Evolutionary conservation across 2,888 invertebrate genomes (phyloP), one percentile per base, ranked within the genome.

Genomic region (Hemithea aestivaria): DNA sequence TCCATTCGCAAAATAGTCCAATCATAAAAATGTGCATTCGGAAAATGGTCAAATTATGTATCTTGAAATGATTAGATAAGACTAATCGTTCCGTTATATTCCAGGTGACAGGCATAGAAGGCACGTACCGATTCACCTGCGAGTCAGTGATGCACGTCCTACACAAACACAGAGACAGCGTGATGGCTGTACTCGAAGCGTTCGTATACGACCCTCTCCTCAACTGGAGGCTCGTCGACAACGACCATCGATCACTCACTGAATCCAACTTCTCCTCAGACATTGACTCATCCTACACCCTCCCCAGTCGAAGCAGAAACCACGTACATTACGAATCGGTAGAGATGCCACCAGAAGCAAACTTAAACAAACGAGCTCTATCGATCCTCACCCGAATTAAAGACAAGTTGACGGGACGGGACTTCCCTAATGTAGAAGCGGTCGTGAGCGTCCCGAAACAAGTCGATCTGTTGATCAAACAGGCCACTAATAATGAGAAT

Each of bases 181-280:
- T 99, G 34, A 97, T 99, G 97, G 99, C 99, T 1, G 98, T 99
- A 1, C 83, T 99, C 21, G 99, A 99, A 72, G 99, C 99, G 0
- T 99, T 99, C 75, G 98, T 99, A 0, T 97, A 99, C 69, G 99
- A 99, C 87, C 99, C 99, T 0, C 85, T 99, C 22, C 90, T 99
- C 10, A 99, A 98, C 82, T 99, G 99, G 99, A 90, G 98, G 38
- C 88, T 99, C 3, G 63, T 78, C 20, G 78, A 82, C 57, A 77
- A 72, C 63, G 81, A 77, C n/a, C 73, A 73, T 11, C 73, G 68
- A 24, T 83, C 84, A 0, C 55, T 81, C 44, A 75, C 80, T 0
- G 81, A 80, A 10, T 81, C 84, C 25, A 69, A 73, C 6, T 83
- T 84, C 62, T 82, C 81, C 0, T 81, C 82, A 7, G 79, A 83